Evolutionary conservation across 2,113 vertebrate species (phyloP).

Genomic region (Eulemur rufifrons): DNA sequence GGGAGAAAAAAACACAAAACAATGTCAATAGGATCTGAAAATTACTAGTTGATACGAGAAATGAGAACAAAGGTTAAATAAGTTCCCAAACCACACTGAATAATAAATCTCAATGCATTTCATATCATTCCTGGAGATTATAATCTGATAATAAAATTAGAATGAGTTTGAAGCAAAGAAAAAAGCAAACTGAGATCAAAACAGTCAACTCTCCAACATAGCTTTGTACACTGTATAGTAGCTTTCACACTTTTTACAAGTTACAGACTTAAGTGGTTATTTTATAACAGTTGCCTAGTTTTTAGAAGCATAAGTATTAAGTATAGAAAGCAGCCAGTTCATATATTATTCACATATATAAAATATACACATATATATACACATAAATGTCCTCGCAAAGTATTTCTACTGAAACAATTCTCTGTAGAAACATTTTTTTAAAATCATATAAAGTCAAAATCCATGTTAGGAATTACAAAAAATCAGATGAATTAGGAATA

Average conservation of each 20-base stretch:
- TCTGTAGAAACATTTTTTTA: not conserved
- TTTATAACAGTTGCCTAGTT: not conserved
- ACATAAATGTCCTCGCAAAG: not conserved
- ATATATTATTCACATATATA: not conserved
- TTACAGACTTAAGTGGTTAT: slow-evolving; percentile 5
- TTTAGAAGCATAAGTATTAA: slow-evolving; percentile 40
- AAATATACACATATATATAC: not conserved
- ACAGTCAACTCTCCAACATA: not conserved
- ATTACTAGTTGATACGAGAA: not conserved
- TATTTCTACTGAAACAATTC: not conserved
- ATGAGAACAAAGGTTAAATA: not conserved
- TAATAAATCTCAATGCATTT: slow-evolving; percentile 10
- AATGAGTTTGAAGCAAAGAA: not conserved
- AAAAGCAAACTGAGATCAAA: slow-evolving; percentile 38
- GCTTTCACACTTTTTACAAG: not conserved
- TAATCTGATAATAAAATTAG: slow-evolving; percentile 13
- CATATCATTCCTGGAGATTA: not conserved
- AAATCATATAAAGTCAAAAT: slow-evolving; percentile 22
- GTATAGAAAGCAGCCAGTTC: not conserved
- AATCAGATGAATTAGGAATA: not conserved
- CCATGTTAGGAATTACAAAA: slow-evolving; percentile 18
- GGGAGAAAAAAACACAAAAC: slow-evolving; percentile 49
- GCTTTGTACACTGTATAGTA: not conserved
- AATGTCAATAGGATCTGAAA: slow-evolving; percentile 46
- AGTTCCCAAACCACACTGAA: not conserved